Evolutionary conservation across 1,140 invertebrate genomes (phyloP).

Genomic region (Cecropterus lyciades): DNA sequence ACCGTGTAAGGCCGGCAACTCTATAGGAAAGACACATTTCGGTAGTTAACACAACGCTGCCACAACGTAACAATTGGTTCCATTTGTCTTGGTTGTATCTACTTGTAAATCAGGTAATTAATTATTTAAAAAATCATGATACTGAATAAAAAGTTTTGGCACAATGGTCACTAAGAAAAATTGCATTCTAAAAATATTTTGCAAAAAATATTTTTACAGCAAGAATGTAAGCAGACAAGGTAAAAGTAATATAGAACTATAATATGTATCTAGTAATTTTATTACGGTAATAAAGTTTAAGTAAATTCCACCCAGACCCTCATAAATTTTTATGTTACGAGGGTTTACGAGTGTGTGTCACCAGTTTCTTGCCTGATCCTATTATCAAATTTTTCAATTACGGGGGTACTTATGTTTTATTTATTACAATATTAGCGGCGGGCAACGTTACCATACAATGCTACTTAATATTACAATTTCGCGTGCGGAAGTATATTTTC

Average conservation of each 20-base stretch:
- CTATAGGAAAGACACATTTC: too few species aligned
- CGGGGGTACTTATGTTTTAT: slow-evolving; percentile 19
- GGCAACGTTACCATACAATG: background rate
- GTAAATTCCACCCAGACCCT: slow-evolving; percentile 55
- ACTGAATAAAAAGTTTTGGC: too few species aligned
- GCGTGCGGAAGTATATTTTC: background rate
- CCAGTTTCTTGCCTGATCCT: slow-evolving; percentile 46
- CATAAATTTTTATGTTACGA: slow-evolving; percentile 64
- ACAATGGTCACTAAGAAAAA: too few species aligned
- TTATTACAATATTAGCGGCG: slow-evolving; percentile 13
- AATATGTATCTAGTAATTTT: slow-evolving; percentile 55
- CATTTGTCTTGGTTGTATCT: too few species aligned
- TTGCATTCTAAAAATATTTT: too few species aligned
- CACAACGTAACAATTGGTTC: too few species aligned
- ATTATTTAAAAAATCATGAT: too few species aligned
- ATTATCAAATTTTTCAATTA: slow-evolving; percentile 53
- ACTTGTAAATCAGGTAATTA: too few species aligned
- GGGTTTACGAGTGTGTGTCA: slow-evolving; percentile 54
- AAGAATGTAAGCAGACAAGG: slow-evolving; percentile 28
- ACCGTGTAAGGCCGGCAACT: too few species aligned
- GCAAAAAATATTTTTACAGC: too few species aligned
- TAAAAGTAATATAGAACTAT: slow-evolving; percentile 42
- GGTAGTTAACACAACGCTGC: too few species aligned
- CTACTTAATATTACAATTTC: slow-evolving; percentile 3
- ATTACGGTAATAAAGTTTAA: slow-evolving; percentile 63